phyloP scores from a whole-genome alignment of 2,888 invertebrate genomes.

The Steromphala cineraria region DNA sequence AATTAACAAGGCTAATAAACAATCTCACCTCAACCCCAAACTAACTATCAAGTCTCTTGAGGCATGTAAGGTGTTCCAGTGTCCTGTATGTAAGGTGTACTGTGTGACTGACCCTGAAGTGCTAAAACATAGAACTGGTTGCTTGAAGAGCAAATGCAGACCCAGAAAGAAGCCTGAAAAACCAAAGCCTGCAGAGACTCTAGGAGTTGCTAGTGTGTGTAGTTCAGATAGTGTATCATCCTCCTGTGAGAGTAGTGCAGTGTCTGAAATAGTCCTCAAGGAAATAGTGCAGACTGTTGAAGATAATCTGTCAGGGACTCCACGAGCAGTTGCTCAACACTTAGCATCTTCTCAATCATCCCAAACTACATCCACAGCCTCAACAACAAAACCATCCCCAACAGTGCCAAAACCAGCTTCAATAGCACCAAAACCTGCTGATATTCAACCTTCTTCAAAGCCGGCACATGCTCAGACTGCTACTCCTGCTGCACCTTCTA shows the following conservation, averaged over 20 bases:
- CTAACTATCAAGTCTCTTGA: constrained; percentile 15
- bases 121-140: not conserved
- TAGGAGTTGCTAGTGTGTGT: not conserved
- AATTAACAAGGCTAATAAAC: not conserved
- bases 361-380: not conserved
- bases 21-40: not conserved
- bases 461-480: not conserved
- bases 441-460: not conserved
- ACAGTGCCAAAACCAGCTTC: not conserved
- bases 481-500: not conserved
- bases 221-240: too few relatives aligned
- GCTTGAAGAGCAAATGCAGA: constrained; percentile 7
- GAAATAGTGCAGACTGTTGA: too few relatives aligned
- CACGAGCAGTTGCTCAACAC: not conserved
- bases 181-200: not conserved
- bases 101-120: constrained; percentile 12
- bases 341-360: not conserved
- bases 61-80: constrained; percentile 9
- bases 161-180: not conserved
- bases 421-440: too few relatives aligned
- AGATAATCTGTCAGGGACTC: not conserved
- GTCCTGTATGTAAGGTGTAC: constrained; percentile 8
- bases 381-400: not conserved
- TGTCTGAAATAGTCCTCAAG: too few relatives aligned
- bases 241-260: too few relatives aligned